Evolutionary conservation across 2,113 vertebrate genomes (phyloP).

Genomic region (Anarhynchus alexandrinus): DNA sequence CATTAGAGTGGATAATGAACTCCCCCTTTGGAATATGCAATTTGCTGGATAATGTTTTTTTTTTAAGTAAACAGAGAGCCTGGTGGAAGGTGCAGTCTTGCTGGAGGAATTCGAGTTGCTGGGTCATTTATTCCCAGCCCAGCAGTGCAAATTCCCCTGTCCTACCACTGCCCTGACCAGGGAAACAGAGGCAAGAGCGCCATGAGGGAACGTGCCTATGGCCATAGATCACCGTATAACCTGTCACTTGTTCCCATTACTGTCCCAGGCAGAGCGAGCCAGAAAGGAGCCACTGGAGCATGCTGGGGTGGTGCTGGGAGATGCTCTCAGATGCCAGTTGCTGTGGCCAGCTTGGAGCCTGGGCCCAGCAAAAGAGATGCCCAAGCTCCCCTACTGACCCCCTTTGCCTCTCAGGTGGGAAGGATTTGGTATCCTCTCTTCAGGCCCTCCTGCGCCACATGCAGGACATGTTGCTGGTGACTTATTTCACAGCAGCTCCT

Average conservation of each 20-base stretch:
- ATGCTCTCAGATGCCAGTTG: neutral
- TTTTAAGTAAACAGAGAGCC: neutral
- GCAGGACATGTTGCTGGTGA: neutral
- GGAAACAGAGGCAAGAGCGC: neutral
- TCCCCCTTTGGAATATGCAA: neutral
- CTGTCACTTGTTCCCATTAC: neutral
- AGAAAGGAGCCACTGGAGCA: neutral
- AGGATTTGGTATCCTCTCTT: neutral
- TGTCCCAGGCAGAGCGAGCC: neutral
- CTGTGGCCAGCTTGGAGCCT: neutral
- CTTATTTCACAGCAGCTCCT: neutral
- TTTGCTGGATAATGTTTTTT: neutral
- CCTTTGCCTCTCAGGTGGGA: fast-evolving
- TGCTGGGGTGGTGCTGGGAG: neutral
- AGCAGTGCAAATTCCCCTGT: neutral
- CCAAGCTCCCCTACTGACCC: fast-evolving
- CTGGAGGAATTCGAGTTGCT: neutral
- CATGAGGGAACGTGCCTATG: neutral
- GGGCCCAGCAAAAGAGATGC: neutral
- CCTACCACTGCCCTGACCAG: neutral
- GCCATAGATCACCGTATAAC: neutral
- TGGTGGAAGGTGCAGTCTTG: neutral
- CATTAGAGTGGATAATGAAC: neutral
- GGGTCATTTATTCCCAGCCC: neutral
- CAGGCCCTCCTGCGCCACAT: fast-evolving